Evolutionary conservation across 2,797 vertebrate species (phyloP), one percentile per base, ranked within the genome.

Genomic region (Chloroceryle inda): DNA sequence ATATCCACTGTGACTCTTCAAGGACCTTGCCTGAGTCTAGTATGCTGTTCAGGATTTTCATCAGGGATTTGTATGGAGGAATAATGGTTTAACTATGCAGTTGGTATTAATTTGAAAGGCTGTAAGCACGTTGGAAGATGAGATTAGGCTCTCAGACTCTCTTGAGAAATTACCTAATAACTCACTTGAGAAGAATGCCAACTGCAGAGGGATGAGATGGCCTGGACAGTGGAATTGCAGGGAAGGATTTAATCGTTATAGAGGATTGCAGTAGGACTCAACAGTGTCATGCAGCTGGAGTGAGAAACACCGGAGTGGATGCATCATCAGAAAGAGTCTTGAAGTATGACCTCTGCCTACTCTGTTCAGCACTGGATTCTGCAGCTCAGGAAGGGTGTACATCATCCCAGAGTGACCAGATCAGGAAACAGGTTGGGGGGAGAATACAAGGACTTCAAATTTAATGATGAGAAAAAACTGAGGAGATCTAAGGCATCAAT

Each of bases 311-410:
- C 33, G 26, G 42, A 55, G 15, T 55, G 58, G 69, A 72, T 90
- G 66, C 33, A 56, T 85, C 68, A 80, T 91, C 82, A 80, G 53
- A 90, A 93, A 66, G 8, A 42, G 55, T 83, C 87, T 71, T 89
- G 68, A 95, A 92, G 92, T 16, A 92, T 49, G 49, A 77, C 21
- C 21, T 24, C 37, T 75, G 27, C 29, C 59, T 64, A 13, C 68
- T 69, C 56, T 68, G 22, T 77, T 89, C 81, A 80, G 45, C 40
- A 63, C 44, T 68, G 44, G 80, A 42, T 77, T 91, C 56, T 67
- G 44, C 29, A 45, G 37, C 49, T 45, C 59, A 33, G 50, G 35
- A 92, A 37, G 38, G 40, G 45, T 35, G n/a, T 55, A 47, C 40
- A 15, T 66, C 13, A 92, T 52, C 50, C 29, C n/a, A 47, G 27